These are phyloP conservation scores for Tricholauxania praeusta DNA, from an alignment of 2,888 invertebrate species.

Conservation along the genomic window DNA sequence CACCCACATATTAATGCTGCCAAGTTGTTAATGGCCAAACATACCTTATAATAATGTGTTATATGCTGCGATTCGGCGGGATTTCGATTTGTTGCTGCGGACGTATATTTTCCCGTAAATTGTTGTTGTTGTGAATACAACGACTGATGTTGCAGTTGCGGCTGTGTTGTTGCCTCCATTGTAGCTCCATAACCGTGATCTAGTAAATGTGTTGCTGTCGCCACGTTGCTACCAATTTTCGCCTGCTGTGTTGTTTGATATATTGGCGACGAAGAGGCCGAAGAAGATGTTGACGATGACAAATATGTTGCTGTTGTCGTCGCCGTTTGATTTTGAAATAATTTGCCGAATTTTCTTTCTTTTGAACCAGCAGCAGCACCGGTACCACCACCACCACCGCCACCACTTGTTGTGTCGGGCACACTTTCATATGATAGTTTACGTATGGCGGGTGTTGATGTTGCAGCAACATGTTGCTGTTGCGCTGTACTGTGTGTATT, in stretches of 20 bases:
- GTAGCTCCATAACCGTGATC: conserved; percentile 91
- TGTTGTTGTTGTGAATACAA: conserved; percentile 40
- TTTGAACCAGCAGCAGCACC: conserved; percentile 12
- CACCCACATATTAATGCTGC: background rate
- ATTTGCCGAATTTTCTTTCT: conserved; percentile 26
- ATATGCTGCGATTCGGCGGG: conserved; percentile 59
- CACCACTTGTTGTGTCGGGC: conserved; percentile 37
- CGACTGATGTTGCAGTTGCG: conserved; percentile 44
- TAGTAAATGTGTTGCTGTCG: conserved; percentile 73
- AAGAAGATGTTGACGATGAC: conserved; percentile 35
- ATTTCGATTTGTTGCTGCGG: conserved; percentile 67
- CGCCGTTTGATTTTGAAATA: conserved; percentile 35
- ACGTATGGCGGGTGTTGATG: conserved; percentile 54
- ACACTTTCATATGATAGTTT: conserved; percentile 55
- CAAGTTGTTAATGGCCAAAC: conserved; percentile 16
- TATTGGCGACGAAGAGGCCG: conserved; percentile 43
- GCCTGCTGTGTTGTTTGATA: conserved; percentile 44
- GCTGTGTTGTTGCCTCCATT: conserved; percentile 69
- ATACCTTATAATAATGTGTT: conserved; percentile 67
- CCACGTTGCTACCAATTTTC: conserved; percentile 45
- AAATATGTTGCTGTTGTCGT: conserved; percentile 25
- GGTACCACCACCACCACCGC: conserved; percentile 39
- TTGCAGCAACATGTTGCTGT: conserved; percentile 43
- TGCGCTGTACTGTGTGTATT: conserved; percentile 43
- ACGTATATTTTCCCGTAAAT: conserved; percentile 61